A percentile compares a stretch with the other conserved stretches of the same genome.
phyloP scores from a whole-genome alignment of 2,888 invertebrate species.

The Pristionchus exspectatus region DNA sequence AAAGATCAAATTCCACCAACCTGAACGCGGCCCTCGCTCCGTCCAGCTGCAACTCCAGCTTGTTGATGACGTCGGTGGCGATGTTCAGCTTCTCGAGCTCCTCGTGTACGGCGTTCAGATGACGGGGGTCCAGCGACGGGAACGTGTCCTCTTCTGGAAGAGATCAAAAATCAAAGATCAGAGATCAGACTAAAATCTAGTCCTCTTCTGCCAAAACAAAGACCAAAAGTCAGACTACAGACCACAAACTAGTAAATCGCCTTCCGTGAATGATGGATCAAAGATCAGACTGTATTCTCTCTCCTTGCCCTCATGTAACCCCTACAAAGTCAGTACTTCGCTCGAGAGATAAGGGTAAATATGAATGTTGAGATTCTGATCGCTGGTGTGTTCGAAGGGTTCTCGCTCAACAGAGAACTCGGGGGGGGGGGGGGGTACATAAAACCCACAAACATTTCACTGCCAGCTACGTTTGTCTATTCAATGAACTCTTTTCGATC shows the following conservation, averaged over 20 bases:
- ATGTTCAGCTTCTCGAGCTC: constrained; percentile 81
- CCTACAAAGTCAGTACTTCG: no score
- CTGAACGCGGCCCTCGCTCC: constrained; percentile 75
- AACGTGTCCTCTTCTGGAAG: constrained; percentile 46
- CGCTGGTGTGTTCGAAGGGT: no score
- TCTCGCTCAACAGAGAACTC: no score
- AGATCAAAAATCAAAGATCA: constrained; percentile 26
- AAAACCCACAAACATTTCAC: no score
- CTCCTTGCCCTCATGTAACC: no score
- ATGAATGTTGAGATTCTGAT: no score
- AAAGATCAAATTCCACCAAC: constrained; percentile 54
- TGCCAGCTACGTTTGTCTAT: no score
- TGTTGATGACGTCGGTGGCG: constrained; percentile 81
- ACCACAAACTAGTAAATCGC: no score
- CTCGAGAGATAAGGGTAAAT: no score
- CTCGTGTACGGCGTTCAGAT: constrained; percentile 78
- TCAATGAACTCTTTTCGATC: neutral
- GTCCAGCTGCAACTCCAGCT: constrained; percentile 79
- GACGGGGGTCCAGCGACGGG: constrained; percentile 69
- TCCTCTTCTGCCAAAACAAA: neutral
- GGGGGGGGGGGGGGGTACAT: no score
- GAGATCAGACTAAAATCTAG: neutral
- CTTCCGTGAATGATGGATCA: neutral
- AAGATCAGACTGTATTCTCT: neutral
- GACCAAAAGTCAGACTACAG: no score